Base-by-base conservation (phyloP, 2,113 vertebrate species). In the Chionis minor region DNA sequence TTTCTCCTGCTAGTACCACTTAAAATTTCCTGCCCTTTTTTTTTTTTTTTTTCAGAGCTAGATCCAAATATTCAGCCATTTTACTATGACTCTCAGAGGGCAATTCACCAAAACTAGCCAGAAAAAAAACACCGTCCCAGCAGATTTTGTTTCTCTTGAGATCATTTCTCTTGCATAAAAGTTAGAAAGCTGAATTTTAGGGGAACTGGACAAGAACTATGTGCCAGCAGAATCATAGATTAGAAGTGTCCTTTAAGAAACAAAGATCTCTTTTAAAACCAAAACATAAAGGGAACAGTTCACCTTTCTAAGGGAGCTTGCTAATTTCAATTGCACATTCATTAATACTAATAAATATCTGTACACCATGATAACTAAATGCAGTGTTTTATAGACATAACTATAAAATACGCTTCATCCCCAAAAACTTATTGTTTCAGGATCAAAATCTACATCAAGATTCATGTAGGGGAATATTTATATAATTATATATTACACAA, bases 311-410 rank as follows among this genome's bases (percentile, higher is more conserved):
- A 78, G 35, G 27, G 28, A 91, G 16, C 13, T 21, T 79, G 19
- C 9, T 87, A 92, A 96, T 96, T 94, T 92, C 58, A 94, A 87
- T 95, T 95, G 91, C 12, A 30, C 2, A 9, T 58, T 88, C 73
- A 87, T 96, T 84, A 96, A 94, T 94, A 97, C 92, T 92, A 94
- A 88, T 88, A 94, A 88, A 90, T 81, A 85, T 24, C 58, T 58
- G 14, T 70, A 73, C 33, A 56, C 9, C 20, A 20, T 58, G 28
- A 44, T 45, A 87, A 87, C 49, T 65, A 91, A 91, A 69, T 49
- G 71, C 49, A 82, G 77, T 1, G 6, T 72, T 86, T 81, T 49
- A 72, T 44, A 75, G 69, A 61, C 30, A 70, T 62, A 45, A 47
- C 8, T 81, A 56, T 65, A 61, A 86, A 92, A 72, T 30, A 92